Percentiles rank a stretch among this genome's conserved stretches.
Evolutionary conservation across 2,888 invertebrate species (phyloP).

Genomic region (Monopis laevigella): DNA sequence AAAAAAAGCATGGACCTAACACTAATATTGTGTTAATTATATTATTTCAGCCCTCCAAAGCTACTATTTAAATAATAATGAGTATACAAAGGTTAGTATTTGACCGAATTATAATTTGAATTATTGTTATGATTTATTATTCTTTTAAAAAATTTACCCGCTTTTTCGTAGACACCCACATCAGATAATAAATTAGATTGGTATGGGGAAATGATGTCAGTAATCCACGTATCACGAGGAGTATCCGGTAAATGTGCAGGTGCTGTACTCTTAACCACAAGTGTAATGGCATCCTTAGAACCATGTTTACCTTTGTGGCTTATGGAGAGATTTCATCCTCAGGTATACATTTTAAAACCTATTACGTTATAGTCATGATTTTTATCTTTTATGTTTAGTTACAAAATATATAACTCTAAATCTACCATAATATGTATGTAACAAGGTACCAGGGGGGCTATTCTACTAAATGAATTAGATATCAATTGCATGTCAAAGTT

Average conservation of each 20-base stretch:
- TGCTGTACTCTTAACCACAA: constrained; percentile 45
- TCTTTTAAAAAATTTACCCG: neutral
- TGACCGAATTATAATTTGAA: too few species aligned
- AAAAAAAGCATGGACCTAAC: too few species aligned
- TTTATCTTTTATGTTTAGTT: too few species aligned
- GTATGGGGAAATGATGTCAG: neutral
- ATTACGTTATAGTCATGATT: too few species aligned
- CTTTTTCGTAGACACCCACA: neutral
- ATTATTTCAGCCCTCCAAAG: constrained; percentile 12
- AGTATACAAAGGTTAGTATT: neutral
- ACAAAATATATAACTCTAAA: too few species aligned
- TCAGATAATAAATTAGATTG: neutral
- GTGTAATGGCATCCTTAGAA: constrained; percentile 55
- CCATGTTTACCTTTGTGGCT: constrained; percentile 51
- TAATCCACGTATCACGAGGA: constrained; percentile 23
- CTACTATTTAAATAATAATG: constrained; percentile 7
- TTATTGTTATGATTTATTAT: too few species aligned
- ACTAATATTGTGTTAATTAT: too few species aligned
- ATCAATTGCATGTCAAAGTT: too few species aligned
- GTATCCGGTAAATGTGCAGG: constrained; percentile 39
- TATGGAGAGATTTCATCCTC: constrained; percentile 34
- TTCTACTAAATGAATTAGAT: too few species aligned
- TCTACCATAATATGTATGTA: too few species aligned
- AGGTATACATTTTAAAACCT: constrained; percentile 18
- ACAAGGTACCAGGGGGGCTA: too few species aligned